These are phyloP conservation scores for Drosophila kambysellisi DNA, from an alignment of 2,888 invertebrate genomes.

Conservation along the genomic window DNA sequence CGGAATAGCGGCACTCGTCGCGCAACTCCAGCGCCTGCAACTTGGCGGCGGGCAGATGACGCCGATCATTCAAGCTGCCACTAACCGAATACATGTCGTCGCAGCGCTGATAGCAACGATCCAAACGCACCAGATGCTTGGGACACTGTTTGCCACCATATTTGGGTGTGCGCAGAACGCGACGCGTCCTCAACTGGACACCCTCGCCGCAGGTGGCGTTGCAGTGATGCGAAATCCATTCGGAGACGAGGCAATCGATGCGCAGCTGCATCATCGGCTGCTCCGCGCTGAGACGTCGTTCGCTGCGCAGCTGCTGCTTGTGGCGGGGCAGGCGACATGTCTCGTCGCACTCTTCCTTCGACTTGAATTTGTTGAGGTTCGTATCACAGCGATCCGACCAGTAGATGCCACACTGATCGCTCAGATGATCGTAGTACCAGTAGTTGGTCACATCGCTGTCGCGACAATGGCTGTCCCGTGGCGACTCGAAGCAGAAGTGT, in stretches of 20 bases:
- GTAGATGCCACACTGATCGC: conserved; percentile 92
- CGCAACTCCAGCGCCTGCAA: conserved; percentile 48
- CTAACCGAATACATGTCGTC: conserved; percentile 82
- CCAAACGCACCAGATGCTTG: conserved; percentile 84
- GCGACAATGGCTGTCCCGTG: conserved; percentile 91
- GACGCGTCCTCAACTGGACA: conserved; percentile 85
- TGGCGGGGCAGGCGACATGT: conserved; percentile 86
- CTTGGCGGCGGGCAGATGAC: conserved; percentile 53
- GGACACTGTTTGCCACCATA: conserved; percentile 87
- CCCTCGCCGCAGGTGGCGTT: conserved; percentile 86
- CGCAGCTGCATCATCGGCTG: conserved; percentile 65
- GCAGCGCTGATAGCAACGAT: conserved; percentile 83
- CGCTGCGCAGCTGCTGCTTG: conserved; percentile 72
- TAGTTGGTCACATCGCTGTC: conserved; percentile 90
- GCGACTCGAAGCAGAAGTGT: conserved; percentile 77
- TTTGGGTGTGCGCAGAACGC: conserved; percentile 85
- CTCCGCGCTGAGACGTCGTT: conserved; percentile 56
- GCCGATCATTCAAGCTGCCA: conserved; percentile 60
- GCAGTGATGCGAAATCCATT: conserved; percentile 86
- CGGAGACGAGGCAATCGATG: conserved; percentile 86
- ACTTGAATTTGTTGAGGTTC: conserved; percentile 94
- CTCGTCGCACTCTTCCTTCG: conserved; percentile 89
- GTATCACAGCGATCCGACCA: conserved; percentile 94
- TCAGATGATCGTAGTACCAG: conserved; percentile 93
- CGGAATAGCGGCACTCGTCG: conserved; percentile 87